A percentile compares a stretch with the other conserved stretches of the same genome.
Conservation (phyloP, 2,888 invertebrate genomes). For the Cataglyphis cursor region DNA sequence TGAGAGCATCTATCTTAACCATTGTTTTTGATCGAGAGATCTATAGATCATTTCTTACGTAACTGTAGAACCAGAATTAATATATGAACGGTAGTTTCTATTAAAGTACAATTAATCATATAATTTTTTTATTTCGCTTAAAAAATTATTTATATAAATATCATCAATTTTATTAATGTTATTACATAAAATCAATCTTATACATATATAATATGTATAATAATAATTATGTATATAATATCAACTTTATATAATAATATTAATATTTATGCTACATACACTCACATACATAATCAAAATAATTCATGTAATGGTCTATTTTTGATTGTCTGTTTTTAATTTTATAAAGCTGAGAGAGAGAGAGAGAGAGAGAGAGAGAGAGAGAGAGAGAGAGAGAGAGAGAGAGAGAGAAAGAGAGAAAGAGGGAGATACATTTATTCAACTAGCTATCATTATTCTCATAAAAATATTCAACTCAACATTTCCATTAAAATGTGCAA, state of each 20-base stretch:
- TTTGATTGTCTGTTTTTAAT: background rate
- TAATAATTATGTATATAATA: no score
- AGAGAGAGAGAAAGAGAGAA: no score
- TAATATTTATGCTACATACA: background rate
- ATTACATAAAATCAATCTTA: no score
- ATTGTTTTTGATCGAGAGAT: constrained; percentile 58
- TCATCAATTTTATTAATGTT: no score
- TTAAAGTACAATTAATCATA: constrained; percentile 53
- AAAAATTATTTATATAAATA: no score
- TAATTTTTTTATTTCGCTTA: constrained; percentile 44
- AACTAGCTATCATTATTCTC: background rate
- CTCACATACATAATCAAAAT: background rate
- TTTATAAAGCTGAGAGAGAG: background rate
- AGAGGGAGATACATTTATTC: background rate
- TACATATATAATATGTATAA: no score
- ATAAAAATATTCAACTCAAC: background rate
- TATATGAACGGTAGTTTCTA: constrained; percentile 41
- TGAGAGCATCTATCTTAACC: constrained; percentile 61
- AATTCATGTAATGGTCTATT: background rate
- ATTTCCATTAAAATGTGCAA: constrained; percentile 1
- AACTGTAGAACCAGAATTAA: constrained; percentile 67
- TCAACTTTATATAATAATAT: background rate
- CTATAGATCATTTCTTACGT: constrained; percentile 61
- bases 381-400: background rate
- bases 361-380: no score